Evolutionary conservation across 2,113 vertebrate species (phyloP), one percentile per base, ranked within the genome.

Genomic region (Polypterus bichir): DNA sequence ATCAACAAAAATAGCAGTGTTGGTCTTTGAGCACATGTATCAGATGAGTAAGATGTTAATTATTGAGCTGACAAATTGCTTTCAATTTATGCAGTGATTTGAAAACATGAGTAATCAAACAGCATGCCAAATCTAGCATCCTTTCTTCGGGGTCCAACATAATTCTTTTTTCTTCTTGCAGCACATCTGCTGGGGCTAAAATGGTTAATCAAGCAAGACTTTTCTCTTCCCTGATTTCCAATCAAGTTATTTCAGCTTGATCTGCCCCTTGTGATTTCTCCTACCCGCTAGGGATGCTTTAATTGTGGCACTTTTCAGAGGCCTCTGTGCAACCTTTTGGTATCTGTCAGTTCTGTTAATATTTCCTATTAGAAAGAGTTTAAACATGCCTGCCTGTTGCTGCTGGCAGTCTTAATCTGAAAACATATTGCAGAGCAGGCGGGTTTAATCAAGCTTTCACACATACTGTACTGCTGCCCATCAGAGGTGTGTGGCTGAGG

Each of bases 301-400:
- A 46, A 27, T 55, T 61, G 45, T 27, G n/a, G 5, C 44, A 44
- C 47, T 65, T 7, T 9, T 56, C 47, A 3, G 5, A 45, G 9
- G 7, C 55, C 46, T 11, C 3, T 11, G 48, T 46, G 57, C 45
- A 48, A 48, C 2, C 63, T 46, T 8, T 52, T 59, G 45, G 44
- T 59, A 46, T 9, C 58, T 9, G 64, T 51, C 59, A 60, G 52
- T 45, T 47, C 44, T 5, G 46, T 11, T 48, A n/a, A 47, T 55
- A 56, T 56, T 45, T 47, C 49, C 49, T 60, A 46, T 44, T 9
- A 11, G 3, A n/a, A 48, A 44, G 54, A 47, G 1, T 48, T 45
- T 10, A 11, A 46, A 57, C 55, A 27, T 9, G 65, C 70, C 76
- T 65, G 57, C 68, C 62, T 57, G 65, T 66, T 48, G 53, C 67